Evolutionary conservation across 35 echinoderm and acorn worm species (phyloP), one percentile per base, ranked within the genome.

Genomic region (Hemicentrotus pulcherrimus): DNA sequence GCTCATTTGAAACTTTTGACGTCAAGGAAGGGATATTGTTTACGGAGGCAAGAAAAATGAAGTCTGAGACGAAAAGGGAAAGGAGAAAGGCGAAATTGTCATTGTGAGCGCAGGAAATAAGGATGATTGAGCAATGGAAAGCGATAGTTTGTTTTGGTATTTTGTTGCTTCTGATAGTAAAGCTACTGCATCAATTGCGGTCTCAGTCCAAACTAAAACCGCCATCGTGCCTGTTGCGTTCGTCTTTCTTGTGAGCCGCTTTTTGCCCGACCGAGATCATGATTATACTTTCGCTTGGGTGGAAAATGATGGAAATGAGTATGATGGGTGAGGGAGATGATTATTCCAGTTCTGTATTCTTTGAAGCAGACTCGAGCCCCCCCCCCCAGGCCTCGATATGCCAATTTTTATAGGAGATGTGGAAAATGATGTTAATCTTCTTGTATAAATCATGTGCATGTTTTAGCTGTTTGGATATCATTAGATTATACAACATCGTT

Each of bases 101-200:
- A 78, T 28, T 78, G 65, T 22, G 19, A 78, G 7, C 61, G 61
- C 24, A n/a, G 65, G 65, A 78, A 78, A n/a, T 78, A 78, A 78
- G 65, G 15, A 28, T 24, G 65, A 78, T 78, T 78, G 65, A 78
- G 24, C 22, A 28, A 78, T 78, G 19, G 24, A 78, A 78, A 78
- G 65, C 65, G 65, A 78, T 78, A 78, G 65, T 28, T 78, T 78
- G 65, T 78, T 78, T 78, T 78, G 65, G 65, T 78, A n/a, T 78
- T 78, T 78, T 78, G 65, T 78, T n/a, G 65, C 65, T n/a, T 78
- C 19, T 78, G 22, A 28, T 78, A 22, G 65, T 78, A 18, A 78
- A 2, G 65, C 65, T 6, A 78, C 24, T 78, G 65, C 65, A n/a
- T 78, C 65, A 22, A 78, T 78, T 78, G 65, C 22, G 65, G 28